A percentile compares a stretch with the other conserved stretches of the same genome.
These are phyloP conservation scores for Bergia puertoricense DNA, from an alignment of 92 coral and sea anemone genomes.

Conservation along the genomic window DNA sequence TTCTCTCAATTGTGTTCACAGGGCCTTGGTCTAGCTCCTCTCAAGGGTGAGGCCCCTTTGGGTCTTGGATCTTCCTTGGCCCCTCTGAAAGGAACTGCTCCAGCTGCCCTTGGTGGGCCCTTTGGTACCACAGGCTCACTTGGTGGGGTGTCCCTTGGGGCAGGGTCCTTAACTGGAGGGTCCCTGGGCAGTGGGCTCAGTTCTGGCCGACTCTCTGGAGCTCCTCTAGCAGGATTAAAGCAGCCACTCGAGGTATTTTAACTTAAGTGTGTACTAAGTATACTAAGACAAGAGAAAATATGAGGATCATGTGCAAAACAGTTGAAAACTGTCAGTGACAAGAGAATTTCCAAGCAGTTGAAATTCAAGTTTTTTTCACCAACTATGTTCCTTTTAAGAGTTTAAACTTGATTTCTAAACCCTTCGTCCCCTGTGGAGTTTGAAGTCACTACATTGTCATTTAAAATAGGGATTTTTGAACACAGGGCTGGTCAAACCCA, in stretches of 20 bases:
- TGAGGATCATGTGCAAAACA: not conserved
- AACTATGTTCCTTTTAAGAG: too few species aligned
- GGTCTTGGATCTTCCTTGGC: conserved; percentile 66
- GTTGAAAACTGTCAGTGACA: not conserved
- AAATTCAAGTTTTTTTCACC: too few species aligned
- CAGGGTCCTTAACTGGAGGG: conserved; percentile 30
- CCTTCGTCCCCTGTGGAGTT: too few species aligned
- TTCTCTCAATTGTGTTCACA: conserved; percentile 1
- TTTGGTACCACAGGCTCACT: conserved; percentile 54
- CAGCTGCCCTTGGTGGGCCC: conserved; percentile 61
- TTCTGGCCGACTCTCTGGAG: conserved; percentile 40
- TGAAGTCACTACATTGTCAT: too few species aligned
- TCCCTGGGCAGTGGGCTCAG: conserved; percentile 38
- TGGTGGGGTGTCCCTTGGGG: conserved; percentile 77
- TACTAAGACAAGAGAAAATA: not conserved
- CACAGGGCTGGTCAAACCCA: too few species aligned
- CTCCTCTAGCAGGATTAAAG: conserved; percentile 61
- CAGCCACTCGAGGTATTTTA: conserved; percentile 41
- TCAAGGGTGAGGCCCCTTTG: conserved; percentile 66
- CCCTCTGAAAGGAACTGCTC: conserved; percentile 71
- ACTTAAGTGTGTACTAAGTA: not conserved
- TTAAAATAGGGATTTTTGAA: too few species aligned
- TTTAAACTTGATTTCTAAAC: too few species aligned
- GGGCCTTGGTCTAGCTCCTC: conserved; percentile 73
- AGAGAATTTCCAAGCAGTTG: too few species aligned